Percentiles rank a stretch among this genome's conserved stretches.
phyloP scores from a whole-genome alignment of 2,888 invertebrate species.

The Lasioglossum marginatum region DNA sequence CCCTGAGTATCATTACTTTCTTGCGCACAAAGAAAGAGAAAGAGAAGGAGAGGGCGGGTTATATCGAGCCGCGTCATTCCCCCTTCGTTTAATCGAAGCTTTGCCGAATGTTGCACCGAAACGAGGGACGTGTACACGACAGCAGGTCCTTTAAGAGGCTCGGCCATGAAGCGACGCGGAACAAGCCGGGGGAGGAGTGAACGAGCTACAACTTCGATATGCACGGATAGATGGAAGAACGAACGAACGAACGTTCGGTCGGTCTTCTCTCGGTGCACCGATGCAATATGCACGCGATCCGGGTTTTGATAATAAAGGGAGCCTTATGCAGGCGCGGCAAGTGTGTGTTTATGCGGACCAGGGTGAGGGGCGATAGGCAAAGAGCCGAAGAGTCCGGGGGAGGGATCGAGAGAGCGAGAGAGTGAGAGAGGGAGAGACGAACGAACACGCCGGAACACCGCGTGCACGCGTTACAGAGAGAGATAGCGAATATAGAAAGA shows the following conservation, averaged over 20 bases:
- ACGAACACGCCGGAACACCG: conserved; percentile 33
- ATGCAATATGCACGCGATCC: conserved; percentile 82
- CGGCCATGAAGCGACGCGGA: conserved; percentile 34
- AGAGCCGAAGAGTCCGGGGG: conserved; percentile 13
- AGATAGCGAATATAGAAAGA: conserved; percentile 33
- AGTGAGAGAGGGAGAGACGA: conserved; percentile 23
- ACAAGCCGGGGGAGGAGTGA: conserved; percentile 46
- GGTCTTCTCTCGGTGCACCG: conserved; percentile 68
- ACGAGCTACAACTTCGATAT: conserved; percentile 62
- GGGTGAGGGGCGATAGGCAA: conserved; percentile 65
- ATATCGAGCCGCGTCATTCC: conserved; percentile 8
- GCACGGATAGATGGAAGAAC: conserved; percentile 58
- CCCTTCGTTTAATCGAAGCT: conserved; percentile 19
- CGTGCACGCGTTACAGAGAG: conserved; percentile 27
- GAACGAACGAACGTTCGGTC: conserved; percentile 40
- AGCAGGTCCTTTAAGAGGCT: conserved; percentile 51
- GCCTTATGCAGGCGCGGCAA: conserved; percentile 76
- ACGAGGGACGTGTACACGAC: conserved; percentile 24
- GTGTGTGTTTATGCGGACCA: conserved; percentile 76
- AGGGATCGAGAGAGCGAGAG: conserved; percentile 16
- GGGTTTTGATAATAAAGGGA: conserved; percentile 79
- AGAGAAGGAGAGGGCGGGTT: neutral
- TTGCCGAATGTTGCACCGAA: conserved; percentile 36
- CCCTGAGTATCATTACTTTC: neutral
- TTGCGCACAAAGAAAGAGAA: neutral